Percentiles rank a stretch among this genome's conserved stretches.
These are phyloP conservation scores for Scaptomyza reducta DNA, from an alignment of 2,888 invertebrate species.

Conservation along the genomic window DNA sequence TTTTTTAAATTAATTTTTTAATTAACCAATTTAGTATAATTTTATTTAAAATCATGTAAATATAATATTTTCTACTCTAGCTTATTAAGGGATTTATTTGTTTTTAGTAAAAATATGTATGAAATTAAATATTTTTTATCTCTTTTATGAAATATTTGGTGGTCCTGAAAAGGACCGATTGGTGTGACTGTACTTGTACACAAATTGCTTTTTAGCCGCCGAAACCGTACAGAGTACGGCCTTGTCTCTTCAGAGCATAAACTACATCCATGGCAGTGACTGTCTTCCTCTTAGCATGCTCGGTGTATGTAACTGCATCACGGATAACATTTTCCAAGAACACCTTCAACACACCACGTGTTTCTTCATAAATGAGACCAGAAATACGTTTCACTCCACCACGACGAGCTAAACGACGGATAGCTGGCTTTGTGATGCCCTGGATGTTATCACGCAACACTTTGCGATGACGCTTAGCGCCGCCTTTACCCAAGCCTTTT, in stretches of 20 bases:
- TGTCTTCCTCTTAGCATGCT: too few relatives aligned
- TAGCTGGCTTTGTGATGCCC: slow-evolving; percentile 91
- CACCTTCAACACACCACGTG: slow-evolving; percentile 89
- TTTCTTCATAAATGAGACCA: slow-evolving; percentile 91
- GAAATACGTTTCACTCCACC: slow-evolving; percentile 90
- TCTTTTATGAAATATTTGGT: slow-evolving; percentile 35
- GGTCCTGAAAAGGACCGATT: slow-evolving; percentile 53
- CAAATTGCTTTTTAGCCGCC: background rate
- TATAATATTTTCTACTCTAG: too few relatives aligned
- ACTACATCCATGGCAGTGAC: too few relatives aligned
- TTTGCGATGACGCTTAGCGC: slow-evolving; percentile 93
- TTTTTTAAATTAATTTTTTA: too few relatives aligned
- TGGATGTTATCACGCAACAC: slow-evolving; percentile 92
- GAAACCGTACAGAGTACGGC: slow-evolving; percentile 2
- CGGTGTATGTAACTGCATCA: slow-evolving; percentile 89
- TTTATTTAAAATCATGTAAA: too few relatives aligned
- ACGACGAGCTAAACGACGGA: slow-evolving; percentile 89
- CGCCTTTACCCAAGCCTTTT: slow-evolving; percentile 91
- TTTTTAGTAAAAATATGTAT: background rate
- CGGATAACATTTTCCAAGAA: slow-evolving; percentile 89
- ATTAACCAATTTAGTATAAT: too few relatives aligned
- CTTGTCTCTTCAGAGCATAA: too few relatives aligned
- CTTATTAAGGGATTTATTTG: too few relatives aligned
- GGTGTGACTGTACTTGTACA: slow-evolving; percentile 81
- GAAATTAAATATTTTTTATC: background rate